Conservation (phyloP, 2,888 invertebrate genomes). For the Leptinotarsa peninsularis region DNA sequence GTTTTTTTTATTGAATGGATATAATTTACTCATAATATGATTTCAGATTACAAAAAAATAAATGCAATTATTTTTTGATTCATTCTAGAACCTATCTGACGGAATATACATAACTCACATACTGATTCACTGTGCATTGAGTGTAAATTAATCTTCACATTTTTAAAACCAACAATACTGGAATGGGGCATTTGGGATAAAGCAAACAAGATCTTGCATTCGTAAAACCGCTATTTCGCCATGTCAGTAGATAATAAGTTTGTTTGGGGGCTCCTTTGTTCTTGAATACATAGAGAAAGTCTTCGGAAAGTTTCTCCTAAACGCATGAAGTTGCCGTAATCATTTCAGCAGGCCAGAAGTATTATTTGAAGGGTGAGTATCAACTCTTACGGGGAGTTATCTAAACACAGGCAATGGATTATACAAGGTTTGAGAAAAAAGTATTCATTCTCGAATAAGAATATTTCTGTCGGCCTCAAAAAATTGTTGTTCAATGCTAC, state of each 20-base stretch:
- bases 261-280: not conserved
- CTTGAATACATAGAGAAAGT: not conserved
- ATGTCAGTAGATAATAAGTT: not conserved
- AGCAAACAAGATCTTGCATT: not conserved
- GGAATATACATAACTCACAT: too few species aligned
- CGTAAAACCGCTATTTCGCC: conserved; percentile 1
- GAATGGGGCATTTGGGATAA: not conserved
- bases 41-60: too few species aligned
- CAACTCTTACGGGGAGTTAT: too few species aligned
- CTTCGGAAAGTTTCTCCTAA: not conserved
- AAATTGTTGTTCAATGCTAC: too few species aligned
- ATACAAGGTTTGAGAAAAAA: too few species aligned
- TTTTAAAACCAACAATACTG: not conserved
- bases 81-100: too few species aligned
- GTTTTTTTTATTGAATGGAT: too few species aligned
- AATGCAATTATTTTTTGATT: too few species aligned
- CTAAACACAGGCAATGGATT: too few species aligned
- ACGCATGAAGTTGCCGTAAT: not conserved
- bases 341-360: not conserved
- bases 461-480: too few species aligned
- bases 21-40: too few species aligned
- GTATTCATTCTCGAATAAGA: too few species aligned
- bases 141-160: not conserved
- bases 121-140: not conserved
- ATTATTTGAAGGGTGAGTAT: not conserved